Evolutionary conservation across 2,113 vertebrate genomes (phyloP), one percentile per base, ranked within the genome.

Genomic region (Leiothrix lutea): DNA sequence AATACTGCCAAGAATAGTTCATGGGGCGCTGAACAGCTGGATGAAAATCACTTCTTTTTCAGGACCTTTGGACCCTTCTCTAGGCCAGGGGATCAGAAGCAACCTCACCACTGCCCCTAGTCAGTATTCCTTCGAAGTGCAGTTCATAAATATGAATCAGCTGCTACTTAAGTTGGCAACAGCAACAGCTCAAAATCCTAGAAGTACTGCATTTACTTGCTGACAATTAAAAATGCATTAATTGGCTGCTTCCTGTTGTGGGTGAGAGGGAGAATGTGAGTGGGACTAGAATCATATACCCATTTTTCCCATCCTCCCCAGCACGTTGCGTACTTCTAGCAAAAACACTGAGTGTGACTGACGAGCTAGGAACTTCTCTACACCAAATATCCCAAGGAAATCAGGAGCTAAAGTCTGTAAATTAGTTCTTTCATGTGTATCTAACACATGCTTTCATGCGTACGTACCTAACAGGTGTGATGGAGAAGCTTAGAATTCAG

Each of bases 1-100:
- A 94, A 69, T 61, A 40, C 36, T 89, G 84, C 84, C 95, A 96
- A 92, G 80, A 96, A 64, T 38, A 84, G 57, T 67, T 92, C 80
- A 92, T 54, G 86, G 89, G 28, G 77, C 70, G 79, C 31, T 61
- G 66, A 92, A 53, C 80, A 95, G 86, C 69, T 88, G 82, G 51
- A 62, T 94, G 64, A 78, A 94, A 93, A 93, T 60, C 47, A 67
- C 57, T 79, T 50, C 6, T 65, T 91, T 81, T 89, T 95, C 80
- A 69, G 86, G 88, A 91, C 66, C 53, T 79, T 85, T 74, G 45
- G 73, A 61, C 74, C 38, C 21, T n/a, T 89, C 83, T 92, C 73
- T 80, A 69, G 89, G 29, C 69, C 91, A 58, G 25, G 4, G 57
- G 24, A 26, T 86, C 84, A 72, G 66, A 84, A 75, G 19, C 12